Conservation (phyloP, 2,888 invertebrate genomes). For the Gnatocerus cornutus region DNA sequence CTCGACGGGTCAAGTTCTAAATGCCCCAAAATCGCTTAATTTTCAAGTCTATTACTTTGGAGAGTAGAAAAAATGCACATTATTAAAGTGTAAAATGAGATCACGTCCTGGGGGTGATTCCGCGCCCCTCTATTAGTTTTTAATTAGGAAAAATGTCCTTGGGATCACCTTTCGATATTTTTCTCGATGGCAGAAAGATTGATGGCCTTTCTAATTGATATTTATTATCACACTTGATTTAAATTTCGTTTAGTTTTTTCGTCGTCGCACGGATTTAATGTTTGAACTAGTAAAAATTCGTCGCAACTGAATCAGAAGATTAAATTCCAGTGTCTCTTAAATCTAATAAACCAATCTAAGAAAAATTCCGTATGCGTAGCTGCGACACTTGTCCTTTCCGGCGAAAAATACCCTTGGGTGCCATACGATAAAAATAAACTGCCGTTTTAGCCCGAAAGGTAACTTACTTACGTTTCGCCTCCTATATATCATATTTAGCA, state of each 20-base stretch:
- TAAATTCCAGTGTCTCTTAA: slow-evolving; percentile 50
- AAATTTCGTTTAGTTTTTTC: slow-evolving; percentile 32
- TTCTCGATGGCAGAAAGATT: slow-evolving; percentile 46
- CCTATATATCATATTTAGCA: slow-evolving; percentile 52
- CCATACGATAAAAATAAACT: slow-evolving; percentile 54
- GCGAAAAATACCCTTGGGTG: slow-evolving; percentile 52
- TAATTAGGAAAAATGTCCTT: slow-evolving; percentile 49
- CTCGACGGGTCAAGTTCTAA: no score
- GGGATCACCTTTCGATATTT: slow-evolving; percentile 49
- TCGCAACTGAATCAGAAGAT: slow-evolving; percentile 49
- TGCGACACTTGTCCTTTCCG: slow-evolving; percentile 50
- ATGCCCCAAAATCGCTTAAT: no score
- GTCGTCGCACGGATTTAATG: slow-evolving; percentile 22
- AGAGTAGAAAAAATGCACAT: no score
- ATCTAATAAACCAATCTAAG: slow-evolving; percentile 52
- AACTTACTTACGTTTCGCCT: slow-evolving; percentile 50
- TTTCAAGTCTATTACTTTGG: no score
- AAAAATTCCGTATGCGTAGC: slow-evolving; percentile 50
- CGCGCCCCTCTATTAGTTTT: slow-evolving; percentile 32
- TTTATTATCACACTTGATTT: slow-evolving; percentile 45
- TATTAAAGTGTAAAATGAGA: no score
- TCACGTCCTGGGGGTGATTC: slow-evolving; percentile 17
- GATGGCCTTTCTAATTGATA: slow-evolving; percentile 50
- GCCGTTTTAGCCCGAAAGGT: slow-evolving; percentile 51
- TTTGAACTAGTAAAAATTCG: slow-evolving; percentile 29